Evolutionary conservation across 1,140 invertebrate species (phyloP), one percentile per base, ranked within the genome.

Genomic region (Brachionus angularis): DNA sequence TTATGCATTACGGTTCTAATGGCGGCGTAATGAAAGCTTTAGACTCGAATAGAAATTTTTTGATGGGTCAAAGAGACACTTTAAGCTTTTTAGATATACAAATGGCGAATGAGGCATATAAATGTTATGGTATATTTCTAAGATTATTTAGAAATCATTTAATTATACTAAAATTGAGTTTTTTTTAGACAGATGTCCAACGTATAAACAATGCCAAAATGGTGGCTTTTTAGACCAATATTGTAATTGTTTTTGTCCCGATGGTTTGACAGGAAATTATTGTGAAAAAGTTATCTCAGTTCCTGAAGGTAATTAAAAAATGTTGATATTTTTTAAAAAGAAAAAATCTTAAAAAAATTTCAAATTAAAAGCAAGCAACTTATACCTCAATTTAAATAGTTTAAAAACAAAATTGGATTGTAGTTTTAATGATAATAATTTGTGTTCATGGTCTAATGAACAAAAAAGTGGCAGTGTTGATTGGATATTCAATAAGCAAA

Each of bases 71-170:
- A 29, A 42, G 74, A 21, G 47, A 69, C 2, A 42, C 70, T 12
- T 64, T 78, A 8, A 75, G 74, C 12, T 77, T 75, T 72, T 50
- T 74, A 34, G 77, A 78, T 53, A 71, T 70, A 23, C 71, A 75
- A 31, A 50, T 78, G 16, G 76, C 74, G 42, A 78, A 76, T 72
- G 52, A 52, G 44, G 77, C 74, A 72, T 78, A 78, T 49, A 72
- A 72, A 5, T 78, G 77, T 71, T 5, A 23, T 16, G 62, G 62
- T 67, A 29, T 31, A 10, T 42, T 42, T 10, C 39, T 52, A 23
- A 44, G 5, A n/a, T 14, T 14, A 14, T 47, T 44, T 33, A 12
- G 27, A 55, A 55, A 55, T n/a, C n/a, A n/a, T n/a, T n/a, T n/a
- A n/a, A n/a, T n/a, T n/a, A n/a, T n/a, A n/a, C n/a, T n/a, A 7